Evolutionary conservation across 64 coral and sea anemone genomes (phyloP), one percentile per base, ranked within the genome.

Genomic region (Stylophora pistillata): DNA sequence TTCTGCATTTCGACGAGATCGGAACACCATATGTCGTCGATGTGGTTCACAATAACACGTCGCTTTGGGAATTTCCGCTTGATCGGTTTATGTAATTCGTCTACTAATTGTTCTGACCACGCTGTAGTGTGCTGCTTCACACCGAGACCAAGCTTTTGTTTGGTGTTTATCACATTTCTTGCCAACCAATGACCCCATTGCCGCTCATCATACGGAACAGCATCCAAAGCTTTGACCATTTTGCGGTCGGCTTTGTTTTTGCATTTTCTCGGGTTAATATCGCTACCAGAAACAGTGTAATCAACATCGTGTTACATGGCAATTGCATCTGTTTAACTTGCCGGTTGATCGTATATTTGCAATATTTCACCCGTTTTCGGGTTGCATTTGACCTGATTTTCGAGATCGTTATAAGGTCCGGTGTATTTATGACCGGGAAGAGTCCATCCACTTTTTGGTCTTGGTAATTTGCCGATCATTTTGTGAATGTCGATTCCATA

Each of bases 61-160:
- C 71, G 30, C 15, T 29, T 9, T 30, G 71, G 25, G 27, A 73
- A 73, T 11, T 73, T 73, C 5, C 26, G 21, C 32, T 30, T 29
- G 10, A 30, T 73, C n/a, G 23, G n/a, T 4, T 4, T 30, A 58
- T 10, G 21, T 29, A 13, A 4, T 15, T 81, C 78, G 62, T 61
- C 56, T 10, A 30, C n/a, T 47, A 72, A 30, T 71, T 72, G 18
- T 10, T 53, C 78, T 58, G 41, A 55, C 52, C 78, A 81, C 15
- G 33, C 72, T 86, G 32, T 41, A 71, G 28, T 15, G n/a, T 15
- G 11, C 9, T 73, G 28, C 32, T 29, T 29, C 6, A 16, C 18
- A 63, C 82, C 82, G 18, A 86, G 60, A 32, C 82, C 82, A 21
- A 86, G 30, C 55, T 71, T 71, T 20, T 37, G 61, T 86, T 69